These are phyloP conservation scores for Trogon surrucura DNA, from an alignment of 2,113 vertebrate species.

Conservation along the genomic window DNA sequence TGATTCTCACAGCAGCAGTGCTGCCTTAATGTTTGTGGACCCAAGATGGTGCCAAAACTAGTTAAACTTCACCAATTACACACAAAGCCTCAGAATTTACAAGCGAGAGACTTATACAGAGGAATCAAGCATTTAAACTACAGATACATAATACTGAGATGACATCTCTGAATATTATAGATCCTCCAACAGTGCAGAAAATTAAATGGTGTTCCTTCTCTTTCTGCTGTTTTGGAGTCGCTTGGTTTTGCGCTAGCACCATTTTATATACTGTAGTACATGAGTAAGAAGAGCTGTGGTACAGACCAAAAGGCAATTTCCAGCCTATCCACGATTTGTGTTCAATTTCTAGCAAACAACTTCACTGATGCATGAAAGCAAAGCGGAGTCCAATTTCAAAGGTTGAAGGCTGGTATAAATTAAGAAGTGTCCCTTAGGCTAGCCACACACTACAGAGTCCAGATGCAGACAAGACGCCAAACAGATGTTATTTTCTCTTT, in stretches of 20 bases:
- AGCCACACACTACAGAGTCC: neutral
- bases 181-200: neutral
- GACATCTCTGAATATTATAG: neutral
- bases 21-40: neutral
- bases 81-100: neutral
- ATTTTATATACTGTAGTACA: neutral
- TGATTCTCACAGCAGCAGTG: neutral
- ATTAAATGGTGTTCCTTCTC: neutral
- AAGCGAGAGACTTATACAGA: accelerated
- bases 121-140: neutral
- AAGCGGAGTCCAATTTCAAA: neutral
- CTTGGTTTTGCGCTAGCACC: neutral
- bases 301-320: neutral
- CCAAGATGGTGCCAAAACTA: neutral
- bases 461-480: neutral
- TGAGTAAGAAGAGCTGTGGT: neutral
- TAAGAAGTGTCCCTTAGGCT: neutral
- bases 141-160: neutral
- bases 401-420: neutral
- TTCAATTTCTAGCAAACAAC: neutral
- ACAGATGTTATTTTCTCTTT: neutral
- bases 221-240: neutral
- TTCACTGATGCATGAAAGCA: neutral
- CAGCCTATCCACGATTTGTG: neutral
- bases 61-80: neutral